These are phyloP conservation scores for Pocota personata DNA, from an alignment of 2,888 invertebrate species.

Conservation along the genomic window DNA sequence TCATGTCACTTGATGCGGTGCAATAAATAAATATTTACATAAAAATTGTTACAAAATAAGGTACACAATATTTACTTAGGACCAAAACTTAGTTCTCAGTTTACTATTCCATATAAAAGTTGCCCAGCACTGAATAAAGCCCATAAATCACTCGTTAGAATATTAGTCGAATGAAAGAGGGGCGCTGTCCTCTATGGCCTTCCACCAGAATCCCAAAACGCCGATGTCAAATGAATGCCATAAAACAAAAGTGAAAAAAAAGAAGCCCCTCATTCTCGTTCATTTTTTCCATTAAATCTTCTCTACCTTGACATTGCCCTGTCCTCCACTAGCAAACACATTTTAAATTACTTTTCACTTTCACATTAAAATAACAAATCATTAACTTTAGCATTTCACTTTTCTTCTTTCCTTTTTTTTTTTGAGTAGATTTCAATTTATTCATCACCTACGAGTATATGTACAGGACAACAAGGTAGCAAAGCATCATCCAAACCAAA, in stretches of 20 bases:
- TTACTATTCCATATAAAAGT: no score
- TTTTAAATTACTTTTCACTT: slow-evolving; percentile 18
- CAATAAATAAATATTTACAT: no score
- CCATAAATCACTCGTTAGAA: no score
- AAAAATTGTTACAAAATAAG: no score
- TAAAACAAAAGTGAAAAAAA: background rate
- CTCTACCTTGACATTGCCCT: slow-evolving; percentile 20
- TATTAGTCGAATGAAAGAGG: background rate
- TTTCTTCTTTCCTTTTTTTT: background rate
- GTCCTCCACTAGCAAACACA: background rate
- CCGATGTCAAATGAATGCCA: background rate
- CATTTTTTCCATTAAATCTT: background rate
- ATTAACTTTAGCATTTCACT: background rate
- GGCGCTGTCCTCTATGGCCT: background rate
- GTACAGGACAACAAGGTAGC: background rate
- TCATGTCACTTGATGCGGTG: no score
- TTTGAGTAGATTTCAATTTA: background rate
- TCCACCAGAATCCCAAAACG: background rate
- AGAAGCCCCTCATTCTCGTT: background rate
- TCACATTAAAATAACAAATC: background rate
- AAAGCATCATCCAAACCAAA: background rate
- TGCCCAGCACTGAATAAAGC: no score
- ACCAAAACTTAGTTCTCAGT: no score
- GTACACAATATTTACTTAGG: no score
- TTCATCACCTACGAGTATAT: background rate